Conservation (phyloP, 2,888 invertebrate genomes). For the Steinernema scapterisci region DNA sequence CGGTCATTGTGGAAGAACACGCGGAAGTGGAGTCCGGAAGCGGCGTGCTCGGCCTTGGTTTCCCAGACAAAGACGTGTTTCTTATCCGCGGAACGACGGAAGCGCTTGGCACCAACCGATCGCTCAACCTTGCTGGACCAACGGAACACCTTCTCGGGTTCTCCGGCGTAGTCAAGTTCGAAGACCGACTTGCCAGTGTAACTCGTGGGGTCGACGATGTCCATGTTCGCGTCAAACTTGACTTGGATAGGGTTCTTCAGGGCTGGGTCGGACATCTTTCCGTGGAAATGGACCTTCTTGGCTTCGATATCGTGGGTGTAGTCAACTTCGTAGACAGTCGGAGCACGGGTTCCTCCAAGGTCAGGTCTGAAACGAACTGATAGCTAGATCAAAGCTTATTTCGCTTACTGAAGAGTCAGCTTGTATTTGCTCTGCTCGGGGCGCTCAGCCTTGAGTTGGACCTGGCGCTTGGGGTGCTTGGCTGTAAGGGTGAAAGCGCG, state of each 20-base stretch:
- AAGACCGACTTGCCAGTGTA: background rate
- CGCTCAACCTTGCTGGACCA: background rate
- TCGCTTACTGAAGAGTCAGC: conserved; percentile 8
- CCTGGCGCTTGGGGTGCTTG: conserved; percentile 22
- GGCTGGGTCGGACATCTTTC: conserved; percentile 16
- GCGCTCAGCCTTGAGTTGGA: background rate
- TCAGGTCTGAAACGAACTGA: background rate
- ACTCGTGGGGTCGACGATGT: background rate
- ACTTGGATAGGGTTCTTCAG: conserved; percentile 15
- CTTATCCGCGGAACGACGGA: conserved; percentile 19
- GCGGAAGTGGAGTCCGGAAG: conserved; percentile 8
- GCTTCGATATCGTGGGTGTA: conserved; percentile 4
- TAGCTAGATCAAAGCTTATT: background rate
- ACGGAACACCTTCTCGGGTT: conserved; percentile 4
- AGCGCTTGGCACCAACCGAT: background rate
- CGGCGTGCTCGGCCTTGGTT: conserved; percentile 14
- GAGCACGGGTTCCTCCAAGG: conserved; percentile 7
- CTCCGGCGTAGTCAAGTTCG: conserved; percentile 30
- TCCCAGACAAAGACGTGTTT: background rate
- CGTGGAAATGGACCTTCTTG: conserved; percentile 8
- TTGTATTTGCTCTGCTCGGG: background rate
- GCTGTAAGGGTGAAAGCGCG: background rate
- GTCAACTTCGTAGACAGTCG: conserved; percentile 13
- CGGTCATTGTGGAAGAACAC: conserved; percentile 18
- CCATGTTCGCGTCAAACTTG: background rate